Percentiles rank a stretch among this genome's conserved stretches.
Evolutionary conservation across 1,140 invertebrate genomes (phyloP).

Genomic region (Coenobita brevimanus): DNA sequence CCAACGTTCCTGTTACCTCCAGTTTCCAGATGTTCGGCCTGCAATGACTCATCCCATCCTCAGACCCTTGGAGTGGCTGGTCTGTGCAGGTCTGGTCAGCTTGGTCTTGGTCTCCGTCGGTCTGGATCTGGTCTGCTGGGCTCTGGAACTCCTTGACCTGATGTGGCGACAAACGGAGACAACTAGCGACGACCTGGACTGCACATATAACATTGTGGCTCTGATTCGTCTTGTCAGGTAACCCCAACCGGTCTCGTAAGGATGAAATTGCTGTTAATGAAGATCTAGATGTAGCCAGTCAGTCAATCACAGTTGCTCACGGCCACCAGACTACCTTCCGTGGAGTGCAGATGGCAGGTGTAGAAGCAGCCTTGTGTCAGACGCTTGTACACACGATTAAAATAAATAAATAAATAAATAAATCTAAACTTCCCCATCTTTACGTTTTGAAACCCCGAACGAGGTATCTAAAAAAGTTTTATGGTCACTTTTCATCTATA

Average conservation of each 20-base stretch:
- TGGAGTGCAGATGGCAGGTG: constrained; percentile 37
- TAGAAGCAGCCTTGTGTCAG: constrained; percentile 60
- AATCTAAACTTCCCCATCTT: too few relatives aligned
- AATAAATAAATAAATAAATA: too few relatives aligned
- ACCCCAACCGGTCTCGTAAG: constrained; percentile 33
- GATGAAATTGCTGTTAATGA: constrained; percentile 65
- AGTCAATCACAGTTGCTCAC: constrained; percentile 67
- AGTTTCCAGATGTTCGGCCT: too few relatives aligned
- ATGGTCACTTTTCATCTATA: too few relatives aligned
- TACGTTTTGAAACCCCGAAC: too few relatives aligned
- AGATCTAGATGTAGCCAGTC: constrained; percentile 65
- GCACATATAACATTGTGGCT: constrained; percentile 57
- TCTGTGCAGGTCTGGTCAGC: not conserved
- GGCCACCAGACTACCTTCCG: constrained; percentile 57
- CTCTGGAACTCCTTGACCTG: constrained; percentile 52
- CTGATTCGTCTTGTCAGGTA: not conserved
- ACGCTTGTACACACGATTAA: too few relatives aligned
- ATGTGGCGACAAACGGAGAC: constrained; percentile 58
- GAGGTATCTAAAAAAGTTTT: too few relatives aligned
- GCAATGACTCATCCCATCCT: too few relatives aligned
- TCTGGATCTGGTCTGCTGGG: not conserved
- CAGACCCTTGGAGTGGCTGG: too few relatives aligned
- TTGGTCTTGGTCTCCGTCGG: not conserved
- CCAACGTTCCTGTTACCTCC: too few relatives aligned
- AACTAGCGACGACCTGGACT: constrained; percentile 51